A percentile compares a stretch with the other conserved stretches of the same genome.
Evolutionary conservation across 2,888 invertebrate genomes (phyloP).

Genomic region (Homarus gammarus): DNA sequence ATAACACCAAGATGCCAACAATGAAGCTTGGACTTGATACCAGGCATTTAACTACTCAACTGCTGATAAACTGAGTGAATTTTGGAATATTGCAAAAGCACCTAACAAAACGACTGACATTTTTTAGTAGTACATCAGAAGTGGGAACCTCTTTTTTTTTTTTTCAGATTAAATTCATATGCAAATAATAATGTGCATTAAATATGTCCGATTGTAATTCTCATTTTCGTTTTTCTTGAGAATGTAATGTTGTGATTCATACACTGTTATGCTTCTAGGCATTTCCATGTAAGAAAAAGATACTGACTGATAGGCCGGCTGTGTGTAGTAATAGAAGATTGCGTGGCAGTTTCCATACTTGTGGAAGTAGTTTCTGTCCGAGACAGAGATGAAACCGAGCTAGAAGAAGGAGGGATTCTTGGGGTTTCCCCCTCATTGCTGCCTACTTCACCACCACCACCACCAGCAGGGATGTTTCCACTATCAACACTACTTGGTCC

Average conservation of each 20-base stretch:
- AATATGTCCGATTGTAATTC: neutral
- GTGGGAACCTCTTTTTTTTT: neutral
- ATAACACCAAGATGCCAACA: neutral
- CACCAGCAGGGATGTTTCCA: slow-evolving; percentile 29
- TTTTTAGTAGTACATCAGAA: neutral
- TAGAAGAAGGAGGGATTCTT: slow-evolving; percentile 32
- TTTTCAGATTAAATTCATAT: neutral
- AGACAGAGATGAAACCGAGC: slow-evolving; percentile 28
- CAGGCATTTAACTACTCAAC: neutral
- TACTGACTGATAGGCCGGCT: slow-evolving; percentile 37
- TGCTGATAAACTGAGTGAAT: neutral
- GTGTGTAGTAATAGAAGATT: slow-evolving; percentile 28
- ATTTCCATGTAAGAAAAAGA: slow-evolving; percentile 24
- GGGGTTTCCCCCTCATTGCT: slow-evolving; percentile 31
- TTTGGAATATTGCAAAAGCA: neutral
- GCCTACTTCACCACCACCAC: slow-evolving; percentile 37
- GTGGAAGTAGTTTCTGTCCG: slow-evolving; percentile 18
- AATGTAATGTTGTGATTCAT: neutral
- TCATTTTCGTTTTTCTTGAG: neutral
- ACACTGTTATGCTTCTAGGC: slow-evolving; percentile 32
- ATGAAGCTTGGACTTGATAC: neutral
- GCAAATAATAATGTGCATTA: neutral
- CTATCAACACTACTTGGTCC: slow-evolving; percentile 37
- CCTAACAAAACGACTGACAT: neutral
- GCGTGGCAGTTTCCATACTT: slow-evolving; percentile 23